Percentiles rank a stretch among this genome's conserved stretches.
phyloP scores from a whole-genome alignment of 2,888 invertebrate genomes.

The Polydrusus pterygomalis region DNA sequence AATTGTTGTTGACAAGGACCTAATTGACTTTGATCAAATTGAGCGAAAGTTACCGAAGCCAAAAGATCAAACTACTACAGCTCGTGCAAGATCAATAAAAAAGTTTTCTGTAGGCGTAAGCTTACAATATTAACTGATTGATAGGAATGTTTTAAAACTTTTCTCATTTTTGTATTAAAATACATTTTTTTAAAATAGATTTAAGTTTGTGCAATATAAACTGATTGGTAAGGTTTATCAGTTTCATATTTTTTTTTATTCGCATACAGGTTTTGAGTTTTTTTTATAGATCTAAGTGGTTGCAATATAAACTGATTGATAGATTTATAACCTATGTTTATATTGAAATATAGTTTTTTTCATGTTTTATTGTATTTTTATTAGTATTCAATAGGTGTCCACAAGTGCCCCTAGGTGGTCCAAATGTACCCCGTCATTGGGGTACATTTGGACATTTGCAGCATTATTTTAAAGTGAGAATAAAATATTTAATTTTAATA shows the following conservation, averaged over 20 bases:
- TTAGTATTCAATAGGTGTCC: neutral
- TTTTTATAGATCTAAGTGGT: neutral
- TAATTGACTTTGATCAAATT: constrained; percentile 10
- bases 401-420: constrained; percentile 15
- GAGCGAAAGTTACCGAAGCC: constrained; percentile 15
- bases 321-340: constrained; percentile 3
- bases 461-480: constrained; percentile 20
- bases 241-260: too few relatives aligned
- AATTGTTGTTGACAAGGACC: constrained; percentile 22
- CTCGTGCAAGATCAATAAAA: constrained; percentile 24
- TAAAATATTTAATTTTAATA: neutral
- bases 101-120: constrained; percentile 24
- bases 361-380: constrained; percentile 6
- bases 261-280: too few relatives aligned
- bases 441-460: constrained; percentile 26
- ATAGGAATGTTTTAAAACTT: too few relatives aligned
- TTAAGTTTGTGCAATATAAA: too few relatives aligned
- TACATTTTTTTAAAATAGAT: neutral
- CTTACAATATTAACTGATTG: too few relatives aligned
- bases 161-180: constrained; percentile 3
- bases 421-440: constrained; percentile 24
- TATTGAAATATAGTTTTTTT: constrained; percentile 1
- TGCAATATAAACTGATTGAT: constrained; percentile 6
- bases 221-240: too few relatives aligned
- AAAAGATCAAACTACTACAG: constrained; percentile 21